These are phyloP conservation scores for Athalia rosae DNA, from an alignment of 2,888 invertebrate genomes.

Conservation along the genomic window DNA sequence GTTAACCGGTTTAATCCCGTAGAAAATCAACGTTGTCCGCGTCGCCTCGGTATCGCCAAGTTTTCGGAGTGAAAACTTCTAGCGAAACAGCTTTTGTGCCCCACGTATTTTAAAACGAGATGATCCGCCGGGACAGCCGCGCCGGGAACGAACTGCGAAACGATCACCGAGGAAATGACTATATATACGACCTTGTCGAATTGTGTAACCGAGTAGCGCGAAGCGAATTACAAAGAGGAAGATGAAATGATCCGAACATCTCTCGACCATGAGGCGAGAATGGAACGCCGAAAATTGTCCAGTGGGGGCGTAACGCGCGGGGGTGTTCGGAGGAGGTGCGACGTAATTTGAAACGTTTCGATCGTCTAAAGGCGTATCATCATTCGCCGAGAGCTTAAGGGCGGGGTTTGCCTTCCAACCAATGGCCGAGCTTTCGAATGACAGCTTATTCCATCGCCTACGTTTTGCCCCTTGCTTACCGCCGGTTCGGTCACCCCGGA, in stretches of 20 bases:
- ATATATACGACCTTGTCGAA: no score
- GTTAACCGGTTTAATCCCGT: slow-evolving; percentile 34
- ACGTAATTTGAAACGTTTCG: slow-evolving; percentile 22
- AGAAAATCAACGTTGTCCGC: slow-evolving; percentile 32
- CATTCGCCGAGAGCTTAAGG: slow-evolving; percentile 19
- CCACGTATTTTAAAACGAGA: no score
- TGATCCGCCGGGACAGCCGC: no score
- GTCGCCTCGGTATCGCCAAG: slow-evolving; percentile 53
- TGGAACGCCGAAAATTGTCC: no score
- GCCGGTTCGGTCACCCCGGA: background rate
- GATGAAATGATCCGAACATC: no score
- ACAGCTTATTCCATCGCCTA: slow-evolving; percentile 19
- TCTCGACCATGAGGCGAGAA: no score
- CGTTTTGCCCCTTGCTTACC: background rate
- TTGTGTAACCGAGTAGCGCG: no score
- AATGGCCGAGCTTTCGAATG: background rate
- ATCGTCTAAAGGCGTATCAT: slow-evolving; percentile 11
- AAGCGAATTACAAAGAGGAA: no score
- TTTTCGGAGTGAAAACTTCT: slow-evolving; percentile 52
- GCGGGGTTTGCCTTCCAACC: slow-evolving; percentile 26
- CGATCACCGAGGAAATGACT: no score
- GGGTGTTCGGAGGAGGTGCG: background rate
- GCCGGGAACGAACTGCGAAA: no score
- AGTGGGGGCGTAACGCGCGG: background rate
- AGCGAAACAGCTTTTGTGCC: no score